Evolutionary conservation across 2,888 invertebrate species (phyloP).

Genomic region (Metopia argyrocephala): DNA sequence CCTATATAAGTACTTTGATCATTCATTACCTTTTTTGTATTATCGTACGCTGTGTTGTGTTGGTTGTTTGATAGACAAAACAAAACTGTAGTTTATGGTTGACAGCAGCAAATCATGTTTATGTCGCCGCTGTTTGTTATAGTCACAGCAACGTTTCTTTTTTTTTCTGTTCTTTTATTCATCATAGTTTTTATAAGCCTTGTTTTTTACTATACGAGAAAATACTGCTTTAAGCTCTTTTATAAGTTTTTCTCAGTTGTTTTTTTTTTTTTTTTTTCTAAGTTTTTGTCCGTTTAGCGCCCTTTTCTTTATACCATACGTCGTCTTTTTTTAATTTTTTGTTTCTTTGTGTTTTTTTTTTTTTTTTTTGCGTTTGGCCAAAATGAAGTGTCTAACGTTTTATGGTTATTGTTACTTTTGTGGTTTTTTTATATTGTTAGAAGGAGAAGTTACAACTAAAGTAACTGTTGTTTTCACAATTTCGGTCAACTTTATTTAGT

Average conservation of each 20-base stretch:
- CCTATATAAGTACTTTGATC: constrained; percentile 57
- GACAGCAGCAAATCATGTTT: constrained; percentile 70
- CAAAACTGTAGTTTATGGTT: constrained; percentile 68
- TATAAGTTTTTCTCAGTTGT: constrained; percentile 14
- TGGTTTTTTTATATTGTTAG: neutral
- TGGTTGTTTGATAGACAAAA: constrained; percentile 58
- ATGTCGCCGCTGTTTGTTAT: constrained; percentile 63
- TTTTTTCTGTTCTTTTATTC: constrained; percentile 18
- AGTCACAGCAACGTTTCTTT: constrained; percentile 12
- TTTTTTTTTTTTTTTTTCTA: neutral
- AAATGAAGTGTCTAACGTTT: constrained; percentile 30
- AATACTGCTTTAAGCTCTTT: constrained; percentile 35
- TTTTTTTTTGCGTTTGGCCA: neutral
- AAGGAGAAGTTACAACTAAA: constrained; percentile 25
- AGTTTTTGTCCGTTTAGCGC: constrained; percentile 35
- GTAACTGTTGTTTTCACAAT: constrained; percentile 19
- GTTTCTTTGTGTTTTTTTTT: neutral
- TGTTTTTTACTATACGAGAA: no score
- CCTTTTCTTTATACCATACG: constrained; percentile 51
- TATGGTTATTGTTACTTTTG: neutral
- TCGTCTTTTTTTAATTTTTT: neutral
- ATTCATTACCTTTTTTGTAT: constrained; percentile 53
- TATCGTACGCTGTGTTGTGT: neutral
- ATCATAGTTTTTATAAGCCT: constrained; percentile 35
- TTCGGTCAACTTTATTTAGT: constrained; percentile 19